Conservation (phyloP, 2,888 invertebrate genomes). For the Parnassius glacialis region DNA sequence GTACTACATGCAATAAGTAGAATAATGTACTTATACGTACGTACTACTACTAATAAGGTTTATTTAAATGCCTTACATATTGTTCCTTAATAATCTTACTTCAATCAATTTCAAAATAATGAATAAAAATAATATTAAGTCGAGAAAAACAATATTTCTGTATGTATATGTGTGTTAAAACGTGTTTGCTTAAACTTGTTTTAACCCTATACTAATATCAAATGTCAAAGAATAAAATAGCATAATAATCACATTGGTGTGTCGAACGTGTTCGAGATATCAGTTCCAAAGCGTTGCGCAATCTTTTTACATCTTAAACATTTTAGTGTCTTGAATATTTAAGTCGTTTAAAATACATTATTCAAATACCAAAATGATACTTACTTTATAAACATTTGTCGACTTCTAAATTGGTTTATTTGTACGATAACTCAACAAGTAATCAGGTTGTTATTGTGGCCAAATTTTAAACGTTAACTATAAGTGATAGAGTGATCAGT, state of each 20-base stretch:
- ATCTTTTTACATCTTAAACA: conserved; percentile 38
- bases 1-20: too few relatives aligned
- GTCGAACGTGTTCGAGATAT: conserved; percentile 30
- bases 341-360: conserved; percentile 62
- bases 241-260: conserved; percentile 40
- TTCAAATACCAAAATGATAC: conserved; percentile 37
- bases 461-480: conserved; percentile 30
- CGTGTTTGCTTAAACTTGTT: conserved; percentile 13
- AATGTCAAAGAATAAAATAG: conserved; percentile 36
- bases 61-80: too few relatives aligned
- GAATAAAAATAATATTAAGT: too few relatives aligned
- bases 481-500: conserved; percentile 33
- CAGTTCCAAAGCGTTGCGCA: conserved; percentile 42
- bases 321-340: conserved; percentile 51
- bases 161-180: conserved; percentile 1
- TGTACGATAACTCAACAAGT: conserved; percentile 31
- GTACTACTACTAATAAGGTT: too few relatives aligned
- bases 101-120: too few relatives aligned
- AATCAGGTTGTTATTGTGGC: conserved; percentile 33
- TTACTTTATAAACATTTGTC: conserved; percentile 51
- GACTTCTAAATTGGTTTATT: conserved; percentile 50
- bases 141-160: too few relatives aligned
- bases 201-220: conserved; percentile 11
- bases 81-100: too few relatives aligned
- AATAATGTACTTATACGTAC: too few relatives aligned